A percentile compares a stretch with the other conserved stretches of the same genome.
Evolutionary conservation across 2,888 invertebrate species (phyloP).

Genomic region (Drosophila rubida): DNA sequence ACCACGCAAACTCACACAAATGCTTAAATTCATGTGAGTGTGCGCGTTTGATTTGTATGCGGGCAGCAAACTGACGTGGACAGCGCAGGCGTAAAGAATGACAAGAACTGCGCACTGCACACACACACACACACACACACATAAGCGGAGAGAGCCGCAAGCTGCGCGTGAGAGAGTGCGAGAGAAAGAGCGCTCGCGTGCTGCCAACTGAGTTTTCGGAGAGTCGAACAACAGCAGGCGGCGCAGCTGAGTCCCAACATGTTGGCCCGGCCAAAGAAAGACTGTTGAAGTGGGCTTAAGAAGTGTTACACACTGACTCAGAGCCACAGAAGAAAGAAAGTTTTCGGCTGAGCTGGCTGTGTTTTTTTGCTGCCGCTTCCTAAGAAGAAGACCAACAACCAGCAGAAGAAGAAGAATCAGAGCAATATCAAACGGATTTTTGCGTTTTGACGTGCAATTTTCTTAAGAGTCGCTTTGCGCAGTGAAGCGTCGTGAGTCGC

Average conservation of each 20-base stretch:
- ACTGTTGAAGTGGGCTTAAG: slow-evolving; percentile 74
- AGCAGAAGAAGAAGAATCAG: slow-evolving; percentile 17
- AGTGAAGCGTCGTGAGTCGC: slow-evolving; percentile 68
- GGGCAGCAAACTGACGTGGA: slow-evolving; percentile 66
- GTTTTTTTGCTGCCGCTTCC: slow-evolving; percentile 25
- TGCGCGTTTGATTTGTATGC: slow-evolving; percentile 35
- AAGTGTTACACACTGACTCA: slow-evolving; percentile 79
- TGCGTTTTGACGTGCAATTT: slow-evolving; percentile 44
- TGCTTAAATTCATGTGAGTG: slow-evolving; percentile 4
- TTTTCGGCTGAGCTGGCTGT: slow-evolving; percentile 82
- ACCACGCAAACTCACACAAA: slow-evolving; percentile 9
- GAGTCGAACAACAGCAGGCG: neutral
- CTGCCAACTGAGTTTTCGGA: slow-evolving; percentile 23
- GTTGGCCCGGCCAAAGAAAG: slow-evolving; percentile 34
- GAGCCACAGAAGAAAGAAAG: slow-evolving; percentile 84
- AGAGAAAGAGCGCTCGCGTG: slow-evolving; percentile 2
- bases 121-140: neutral
- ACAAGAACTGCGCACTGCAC: slow-evolving; percentile 14
- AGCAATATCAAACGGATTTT: slow-evolving; percentile 40
- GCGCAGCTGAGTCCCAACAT: slow-evolving; percentile 38
- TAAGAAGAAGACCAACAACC: neutral
- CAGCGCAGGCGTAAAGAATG: slow-evolving; percentile 72
- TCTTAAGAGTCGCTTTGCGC: slow-evolving; percentile 54
- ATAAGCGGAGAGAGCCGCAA: slow-evolving; percentile 18
- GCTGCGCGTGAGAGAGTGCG: slow-evolving; percentile 10